phyloP scores from a whole-genome alignment of 1,140 invertebrate genomes.

The Pogonognathellus flavescens region DNA sequence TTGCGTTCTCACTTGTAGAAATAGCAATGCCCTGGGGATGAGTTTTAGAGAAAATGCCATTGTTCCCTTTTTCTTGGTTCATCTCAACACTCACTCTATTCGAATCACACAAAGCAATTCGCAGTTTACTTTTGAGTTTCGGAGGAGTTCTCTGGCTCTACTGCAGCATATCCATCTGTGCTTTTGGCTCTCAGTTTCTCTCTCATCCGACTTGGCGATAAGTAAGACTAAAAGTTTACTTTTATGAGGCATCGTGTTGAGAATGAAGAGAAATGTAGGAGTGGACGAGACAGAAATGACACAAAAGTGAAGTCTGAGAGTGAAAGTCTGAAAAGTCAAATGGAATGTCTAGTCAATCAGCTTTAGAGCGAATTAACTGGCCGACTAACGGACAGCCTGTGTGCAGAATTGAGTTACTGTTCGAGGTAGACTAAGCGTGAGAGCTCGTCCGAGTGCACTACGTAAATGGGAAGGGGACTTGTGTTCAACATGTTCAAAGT shows the following conservation, averaged over 20 bases:
- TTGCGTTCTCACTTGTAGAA: neutral
- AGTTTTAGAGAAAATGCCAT: neutral
- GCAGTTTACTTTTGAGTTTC: neutral
- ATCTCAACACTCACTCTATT: neutral
- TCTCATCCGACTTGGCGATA: neutral
- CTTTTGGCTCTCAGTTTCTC: neutral
- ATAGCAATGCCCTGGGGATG: neutral
- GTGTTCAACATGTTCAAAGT: slow-evolving; percentile 43
- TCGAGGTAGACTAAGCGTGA: neutral
- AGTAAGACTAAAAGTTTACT: neutral
- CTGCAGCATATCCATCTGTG: neutral
- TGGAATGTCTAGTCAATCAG: neutral
- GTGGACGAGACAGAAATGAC: slow-evolving; percentile 13
- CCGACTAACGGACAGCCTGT: neutral
- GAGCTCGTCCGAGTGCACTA: neutral
- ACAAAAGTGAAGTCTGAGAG: slow-evolving; percentile 13
- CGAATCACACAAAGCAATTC: neutral
- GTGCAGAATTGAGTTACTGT: neutral
- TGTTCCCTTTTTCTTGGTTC: neutral
- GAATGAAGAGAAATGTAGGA: neutral
- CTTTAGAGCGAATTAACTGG: neutral
- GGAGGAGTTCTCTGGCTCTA: neutral
- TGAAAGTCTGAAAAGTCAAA: slow-evolving; percentile 12
- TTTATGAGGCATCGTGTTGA: neutral
- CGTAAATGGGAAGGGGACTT: slow-evolving; percentile 20